Evolutionary conservation across 1,140 invertebrate genomes (phyloP).

Genomic region (Bicyclus anynana): DNA sequence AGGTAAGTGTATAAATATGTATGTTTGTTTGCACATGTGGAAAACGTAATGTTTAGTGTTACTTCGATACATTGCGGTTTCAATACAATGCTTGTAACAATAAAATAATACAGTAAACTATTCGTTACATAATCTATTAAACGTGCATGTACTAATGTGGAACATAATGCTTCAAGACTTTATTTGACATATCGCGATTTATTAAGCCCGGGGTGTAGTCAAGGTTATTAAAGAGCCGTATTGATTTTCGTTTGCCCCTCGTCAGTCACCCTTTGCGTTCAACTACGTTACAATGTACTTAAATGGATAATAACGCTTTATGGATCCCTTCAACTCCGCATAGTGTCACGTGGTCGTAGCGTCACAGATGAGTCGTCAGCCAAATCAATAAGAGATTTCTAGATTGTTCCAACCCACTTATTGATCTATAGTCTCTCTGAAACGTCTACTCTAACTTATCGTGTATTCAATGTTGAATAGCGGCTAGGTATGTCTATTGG

Average conservation of each 20-base stretch:
- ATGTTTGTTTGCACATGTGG: too few relatives aligned
- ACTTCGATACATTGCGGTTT: background rate
- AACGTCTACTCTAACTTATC: slow-evolving; percentile 19
- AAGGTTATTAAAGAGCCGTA: slow-evolving; percentile 10
- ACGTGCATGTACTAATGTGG: too few relatives aligned
- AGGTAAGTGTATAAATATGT: slow-evolving; percentile 51
- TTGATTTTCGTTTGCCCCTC: slow-evolving; percentile 12
- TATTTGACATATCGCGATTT: background rate
- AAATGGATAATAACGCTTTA: slow-evolving; percentile 10
- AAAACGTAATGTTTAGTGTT: too few relatives aligned
- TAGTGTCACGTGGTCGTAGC: slow-evolving; percentile 12
- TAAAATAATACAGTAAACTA: too few relatives aligned
- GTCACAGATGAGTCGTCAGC: slow-evolving; percentile 28
- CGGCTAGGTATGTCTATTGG: background rate
- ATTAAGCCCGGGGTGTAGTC: background rate
- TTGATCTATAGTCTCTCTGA: slow-evolving; percentile 25
- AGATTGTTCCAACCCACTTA: slow-evolving; percentile 30
- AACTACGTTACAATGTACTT: slow-evolving; percentile 6
- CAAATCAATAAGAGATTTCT: slow-evolving; percentile 32
- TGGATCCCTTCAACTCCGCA: slow-evolving; percentile 3
- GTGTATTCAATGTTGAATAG: slow-evolving; percentile 6
- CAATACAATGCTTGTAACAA: background rate
- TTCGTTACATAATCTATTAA: too few relatives aligned
- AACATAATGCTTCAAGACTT: background rate
- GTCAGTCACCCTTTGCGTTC: slow-evolving; percentile 7